Evolutionary conservation across 2,113 vertebrate species (phyloP).

Genomic region (Nibea coibor): DNA sequence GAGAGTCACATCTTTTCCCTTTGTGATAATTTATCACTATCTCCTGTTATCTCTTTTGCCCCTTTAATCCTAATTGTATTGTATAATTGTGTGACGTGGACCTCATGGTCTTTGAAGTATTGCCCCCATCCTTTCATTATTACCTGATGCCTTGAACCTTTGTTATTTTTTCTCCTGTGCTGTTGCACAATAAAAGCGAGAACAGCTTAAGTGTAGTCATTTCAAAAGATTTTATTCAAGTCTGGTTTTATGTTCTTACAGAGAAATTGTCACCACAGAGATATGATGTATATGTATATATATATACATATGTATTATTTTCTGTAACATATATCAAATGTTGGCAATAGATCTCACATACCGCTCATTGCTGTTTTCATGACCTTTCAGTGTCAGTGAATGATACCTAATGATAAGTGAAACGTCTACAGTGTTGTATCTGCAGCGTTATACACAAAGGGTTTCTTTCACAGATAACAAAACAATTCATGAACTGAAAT

Average conservation of each 20-base stretch:
- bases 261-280: constrained; percentile 48
- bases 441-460: background rate
- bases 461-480: constrained; percentile 16
- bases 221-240: constrained; percentile 53
- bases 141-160: constrained; percentile 82
- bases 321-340: constrained; percentile 36
- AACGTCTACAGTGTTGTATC: background rate
- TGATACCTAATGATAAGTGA: constrained; percentile 23
- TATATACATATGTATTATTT: constrained; percentile 1
- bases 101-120: constrained; percentile 82
- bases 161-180: constrained; percentile 74
- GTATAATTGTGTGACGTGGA: constrained; percentile 85
- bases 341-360: constrained; percentile 32
- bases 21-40: constrained; percentile 88
- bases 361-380: constrained; percentile 33
- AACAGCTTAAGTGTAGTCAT: constrained; percentile 53
- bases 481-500: constrained; percentile 42
- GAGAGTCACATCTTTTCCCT: constrained; percentile 85
- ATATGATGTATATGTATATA: constrained; percentile 28
- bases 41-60: constrained; percentile 85
- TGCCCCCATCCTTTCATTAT: constrained; percentile 84
- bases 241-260: constrained; percentile 40
- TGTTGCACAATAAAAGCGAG: constrained; percentile 63
- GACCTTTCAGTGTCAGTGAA: constrained; percentile 47
- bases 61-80: constrained; percentile 90